phyloP scores from a whole-genome alignment of 1,140 invertebrate species.

The Whitmania pigra region DNA sequence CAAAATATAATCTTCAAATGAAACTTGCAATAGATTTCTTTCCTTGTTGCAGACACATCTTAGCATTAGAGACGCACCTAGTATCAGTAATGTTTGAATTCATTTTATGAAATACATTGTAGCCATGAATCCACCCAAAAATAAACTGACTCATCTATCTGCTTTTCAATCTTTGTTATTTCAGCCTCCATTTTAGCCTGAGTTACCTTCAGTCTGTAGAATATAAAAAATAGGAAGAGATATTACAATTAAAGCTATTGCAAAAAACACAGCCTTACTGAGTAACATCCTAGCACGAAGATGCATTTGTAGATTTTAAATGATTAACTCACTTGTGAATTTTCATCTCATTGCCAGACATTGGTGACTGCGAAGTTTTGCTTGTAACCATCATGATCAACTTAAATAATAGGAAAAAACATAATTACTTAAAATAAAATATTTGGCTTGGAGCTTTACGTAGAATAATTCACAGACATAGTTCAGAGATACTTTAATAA shows the following conservation, averaged over 20 bases:
- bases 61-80: neutral
- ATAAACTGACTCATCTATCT: conserved; percentile 17
- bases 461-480: too few species aligned
- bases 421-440: neutral
- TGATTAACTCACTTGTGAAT: conserved; percentile 8
- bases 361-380: neutral
- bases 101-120: neutral
- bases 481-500: too few species aligned
- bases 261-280: too few species aligned
- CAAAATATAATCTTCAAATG: neutral
- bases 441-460: neutral
- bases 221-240: too few species aligned
- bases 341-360: conserved; percentile 8
- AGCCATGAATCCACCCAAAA: neutral
- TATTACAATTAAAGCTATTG: too few species aligned
- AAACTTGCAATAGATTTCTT: conserved; percentile 6
- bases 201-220: conserved; percentile 12
- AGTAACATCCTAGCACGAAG: neutral
- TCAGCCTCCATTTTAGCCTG: conserved; percentile 11
- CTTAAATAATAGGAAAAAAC: neutral
- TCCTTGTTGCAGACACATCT: neutral
- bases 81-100: neutral
- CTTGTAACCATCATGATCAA: neutral
- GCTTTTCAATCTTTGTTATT: conserved; percentile 12
- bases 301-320: neutral